Conservation (phyloP, 2,888 invertebrate genomes). For the Agelastica alni region DNA sequence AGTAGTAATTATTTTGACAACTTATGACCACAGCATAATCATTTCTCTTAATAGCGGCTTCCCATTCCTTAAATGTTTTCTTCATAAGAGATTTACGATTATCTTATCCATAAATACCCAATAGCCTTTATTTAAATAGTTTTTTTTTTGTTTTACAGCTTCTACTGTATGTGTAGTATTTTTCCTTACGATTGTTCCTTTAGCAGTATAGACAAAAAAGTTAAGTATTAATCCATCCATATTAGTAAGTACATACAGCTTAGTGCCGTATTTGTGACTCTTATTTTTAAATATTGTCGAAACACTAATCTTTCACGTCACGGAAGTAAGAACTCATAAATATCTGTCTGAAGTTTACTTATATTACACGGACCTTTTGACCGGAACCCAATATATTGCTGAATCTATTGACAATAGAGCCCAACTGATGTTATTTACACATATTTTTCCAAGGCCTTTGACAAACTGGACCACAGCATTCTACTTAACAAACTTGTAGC, state of each 20-base stretch:
- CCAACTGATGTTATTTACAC: too few species aligned
- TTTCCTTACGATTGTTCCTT: conserved; percentile 3
- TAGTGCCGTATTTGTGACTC: background rate
- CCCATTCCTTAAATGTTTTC: conserved; percentile 1
- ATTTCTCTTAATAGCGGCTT: conserved; percentile 2
- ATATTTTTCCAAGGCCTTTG: too few species aligned
- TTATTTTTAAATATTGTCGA: background rate
- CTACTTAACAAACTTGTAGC: too few species aligned
- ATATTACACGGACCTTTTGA: too few species aligned
- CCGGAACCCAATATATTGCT: too few species aligned
- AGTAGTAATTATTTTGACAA: conserved; percentile 4
- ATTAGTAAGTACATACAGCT: conserved; percentile 4
- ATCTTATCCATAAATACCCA: conserved; percentile 6
- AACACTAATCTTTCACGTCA: too few species aligned
- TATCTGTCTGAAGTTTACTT: conserved; percentile 7
- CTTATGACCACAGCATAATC: background rate
- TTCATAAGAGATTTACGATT: conserved; percentile 4
- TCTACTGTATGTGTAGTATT: conserved; percentile 1
- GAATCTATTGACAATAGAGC: too few species aligned
- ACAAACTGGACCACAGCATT: too few species aligned
- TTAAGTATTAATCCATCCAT: background rate
- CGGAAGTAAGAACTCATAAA: conserved; percentile 4
- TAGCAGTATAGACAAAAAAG: background rate
- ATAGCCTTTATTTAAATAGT: conserved; percentile 6
- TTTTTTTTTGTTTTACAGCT: background rate